Evolutionary conservation across 2,888 invertebrate genomes (phyloP), one percentile per base, ranked within the genome.

Genomic region (Myopa tessellatipennis): DNA sequence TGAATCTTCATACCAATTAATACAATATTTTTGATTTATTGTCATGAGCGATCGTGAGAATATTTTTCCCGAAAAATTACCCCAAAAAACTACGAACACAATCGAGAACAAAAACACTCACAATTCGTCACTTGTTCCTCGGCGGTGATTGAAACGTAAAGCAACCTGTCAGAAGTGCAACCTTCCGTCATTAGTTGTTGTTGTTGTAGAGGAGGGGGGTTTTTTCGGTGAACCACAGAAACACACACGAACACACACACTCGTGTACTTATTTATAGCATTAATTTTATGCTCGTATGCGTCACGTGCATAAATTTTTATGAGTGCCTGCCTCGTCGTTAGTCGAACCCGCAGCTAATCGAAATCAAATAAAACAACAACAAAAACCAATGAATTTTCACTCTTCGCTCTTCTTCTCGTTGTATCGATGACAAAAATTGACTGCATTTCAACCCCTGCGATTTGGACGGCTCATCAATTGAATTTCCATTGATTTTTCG

Each of bases 251-350:
- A 38, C 74, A 52, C 65, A 65, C 65, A 65, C 50, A 74, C 65
- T 63, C 50, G 16, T 63, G 50, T 50, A 50, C 7, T 7, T 55
- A 34, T 34, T 12, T 5, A 63, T 26, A 18, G 26, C 52, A 70
- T 55, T 70, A 70, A 73, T 45, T 73, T 73, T 73, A 73, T 73
- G 73, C 73, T 73, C 73, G 61, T 73, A 61, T 45, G 73, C 61
- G 60, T 45, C 45, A 45, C 61, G 72, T 40, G 45, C 70, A 36
- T 70, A 55, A 55, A 70, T 55, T 70, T 70, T 55, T 70, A 70
- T 70, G 70, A 65, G 36, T 55, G 16, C 16, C 55, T 45, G 45
- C 45, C 6, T 34, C 8, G 65, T 16, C 14, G 10, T 14, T 14
- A 34, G 38, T 65, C 16, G 65, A 38, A 38, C 38, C 65, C 65